phyloP scores from a whole-genome alignment of 2,888 invertebrate genomes.

The Ditula angustiorana region DNA sequence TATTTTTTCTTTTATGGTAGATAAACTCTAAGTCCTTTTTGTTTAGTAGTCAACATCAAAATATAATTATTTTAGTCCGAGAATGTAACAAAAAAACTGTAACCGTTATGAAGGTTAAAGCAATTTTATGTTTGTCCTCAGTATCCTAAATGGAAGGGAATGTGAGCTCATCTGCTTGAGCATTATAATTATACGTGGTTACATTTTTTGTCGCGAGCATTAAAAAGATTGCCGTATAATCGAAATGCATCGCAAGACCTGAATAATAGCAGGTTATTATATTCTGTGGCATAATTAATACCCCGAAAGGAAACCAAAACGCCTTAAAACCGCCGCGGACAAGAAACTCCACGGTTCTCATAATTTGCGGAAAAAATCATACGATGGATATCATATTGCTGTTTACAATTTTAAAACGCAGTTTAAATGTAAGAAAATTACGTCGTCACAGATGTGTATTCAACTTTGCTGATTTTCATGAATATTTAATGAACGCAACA shows the following conservation, averaged over 20 bases:
- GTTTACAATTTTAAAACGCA: neutral
- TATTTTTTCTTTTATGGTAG: neutral
- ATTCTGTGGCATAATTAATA: conserved; percentile 68
- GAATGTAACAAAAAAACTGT: neutral
- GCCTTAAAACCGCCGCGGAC: conserved; percentile 66
- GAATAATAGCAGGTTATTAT: conserved; percentile 74
- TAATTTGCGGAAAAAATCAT: conserved; percentile 60
- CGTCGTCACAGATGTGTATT: neutral
- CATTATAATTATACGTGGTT: conserved; percentile 53
- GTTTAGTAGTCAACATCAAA: neutral
- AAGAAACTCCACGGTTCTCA: conserved; percentile 55
- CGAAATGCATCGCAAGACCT: conserved; percentile 62
- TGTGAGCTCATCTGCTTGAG: conserved; percentile 36
- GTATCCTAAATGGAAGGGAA: conserved; percentile 25
- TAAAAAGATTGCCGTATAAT: conserved; percentile 66
- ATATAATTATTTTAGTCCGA: neutral
- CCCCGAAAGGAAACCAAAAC: conserved; percentile 57
- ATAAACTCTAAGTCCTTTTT: neutral
- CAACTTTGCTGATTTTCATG: conserved; percentile 51
- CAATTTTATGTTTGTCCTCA: conserved; percentile 23
- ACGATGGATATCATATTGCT: neutral
- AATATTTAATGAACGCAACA: conserved; percentile 65
- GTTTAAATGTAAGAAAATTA: neutral
- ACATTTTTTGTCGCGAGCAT: conserved; percentile 62
- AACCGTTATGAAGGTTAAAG: conserved; percentile 13